Percentiles rank a stretch among this genome's conserved stretches.
phyloP scores from a whole-genome alignment of 2,888 invertebrate genomes.

The Zeuzera pyrina region DNA sequence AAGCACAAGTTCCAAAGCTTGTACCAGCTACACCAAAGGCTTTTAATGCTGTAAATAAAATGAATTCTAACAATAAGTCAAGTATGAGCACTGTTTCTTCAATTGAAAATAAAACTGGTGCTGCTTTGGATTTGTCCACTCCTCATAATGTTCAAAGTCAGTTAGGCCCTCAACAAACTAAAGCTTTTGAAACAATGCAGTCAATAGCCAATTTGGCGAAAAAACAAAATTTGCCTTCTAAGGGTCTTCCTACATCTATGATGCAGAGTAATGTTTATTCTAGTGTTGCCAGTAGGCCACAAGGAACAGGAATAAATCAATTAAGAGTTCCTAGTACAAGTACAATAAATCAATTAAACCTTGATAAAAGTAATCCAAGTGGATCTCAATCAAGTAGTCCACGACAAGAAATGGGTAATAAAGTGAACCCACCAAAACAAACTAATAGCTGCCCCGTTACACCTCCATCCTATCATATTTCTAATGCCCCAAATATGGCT shows the following conservation, averaged over 20 bases:
- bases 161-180: conserved; percentile 53
- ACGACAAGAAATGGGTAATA: conserved; percentile 38
- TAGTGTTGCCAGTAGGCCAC: conserved; percentile 35
- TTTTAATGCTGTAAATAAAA: conserved; percentile 48
- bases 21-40: conserved; percentile 57
- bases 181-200: conserved; percentile 67
- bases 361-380: conserved; percentile 33
- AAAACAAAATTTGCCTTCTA: conserved; percentile 54
- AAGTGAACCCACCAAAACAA: conserved; percentile 35
- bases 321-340: conserved; percentile 45
- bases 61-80: conserved; percentile 32
- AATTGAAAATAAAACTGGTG: conserved; percentile 42
- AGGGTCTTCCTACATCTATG: conserved; percentile 36
- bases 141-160: conserved; percentile 57
- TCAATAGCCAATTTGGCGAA: conserved; percentile 67
- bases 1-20: conserved; percentile 61
- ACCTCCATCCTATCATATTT: too few species aligned
- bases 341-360: conserved; percentile 39
- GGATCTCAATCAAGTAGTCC: conserved; percentile 26
- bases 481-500: conserved; percentile 32
- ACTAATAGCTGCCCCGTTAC: conserved; percentile 27
- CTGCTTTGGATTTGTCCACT: conserved; percentile 63
- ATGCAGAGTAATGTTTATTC: conserved; percentile 45
- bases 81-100: conserved; percentile 21
- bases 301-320: conserved; percentile 31